Evolutionary conservation across 1,140 invertebrate genomes (phyloP), one percentile per base, ranked within the genome.

Genomic region (Thaumetopoea pityocampa): DNA sequence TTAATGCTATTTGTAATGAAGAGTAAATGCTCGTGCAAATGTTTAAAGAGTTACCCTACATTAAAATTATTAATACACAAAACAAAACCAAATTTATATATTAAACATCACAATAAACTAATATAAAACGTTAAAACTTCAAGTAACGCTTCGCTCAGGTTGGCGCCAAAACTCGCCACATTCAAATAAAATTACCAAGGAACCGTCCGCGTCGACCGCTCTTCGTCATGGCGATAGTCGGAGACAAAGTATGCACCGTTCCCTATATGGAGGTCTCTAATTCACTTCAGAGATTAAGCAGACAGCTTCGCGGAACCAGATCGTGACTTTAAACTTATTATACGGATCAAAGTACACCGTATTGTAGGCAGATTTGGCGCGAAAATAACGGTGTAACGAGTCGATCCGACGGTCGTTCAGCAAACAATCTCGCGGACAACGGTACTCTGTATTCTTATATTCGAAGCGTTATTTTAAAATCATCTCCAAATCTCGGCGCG

Each of bases 271-370:
- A 54, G 65, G 54, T 37, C 57, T 61, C 70, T 70, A 67, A 71
- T 70, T 67, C 63, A 61, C 52, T 42, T 44, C 23, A 44, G 62
- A 76, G 68, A 77, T 71, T 71, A 76, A 59, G 50, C 41, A 66
- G 70, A 78, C 68, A 66, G 67, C 65, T 61, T 66, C 55, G 56
- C 61, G 51, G 59, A 59, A 64, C 57, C 38, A 57, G 54, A 73
- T 83, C 76, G 76, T 83, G 79, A 83, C 76, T 79, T 63, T 62
- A 67, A 67, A 71, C 67, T 74, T 78, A 69, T 77, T 77, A 74
- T 74, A 67, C 69, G 64, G 69, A 73, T 77, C 63, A 76, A 67
- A 67, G 51, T 60, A 65, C 57, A 54, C 53, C 59, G 61, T 67
- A 74, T 72, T 72, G 76, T 74, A 69, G 64, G 72, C 72, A 79